A percentile compares a stretch with the other conserved stretches of the same genome.
Conservation (phyloP, 2,888 invertebrate species). For the Mesodorylaimus sp. region DNA sequence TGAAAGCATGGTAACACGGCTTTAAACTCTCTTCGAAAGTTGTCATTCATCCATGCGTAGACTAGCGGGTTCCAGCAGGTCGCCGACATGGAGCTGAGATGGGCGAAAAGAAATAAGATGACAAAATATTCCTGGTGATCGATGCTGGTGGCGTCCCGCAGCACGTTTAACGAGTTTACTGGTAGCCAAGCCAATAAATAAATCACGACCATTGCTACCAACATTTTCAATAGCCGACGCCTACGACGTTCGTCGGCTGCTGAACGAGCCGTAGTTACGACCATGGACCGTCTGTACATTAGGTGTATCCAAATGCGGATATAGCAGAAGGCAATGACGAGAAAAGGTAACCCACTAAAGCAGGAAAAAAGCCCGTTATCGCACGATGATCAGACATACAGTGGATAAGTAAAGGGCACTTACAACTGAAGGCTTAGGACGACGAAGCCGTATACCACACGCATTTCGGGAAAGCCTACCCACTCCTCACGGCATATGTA, state of each 20-base stretch:
- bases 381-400: too few species aligned
- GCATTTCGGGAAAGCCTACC: constrained; percentile 57
- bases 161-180: constrained; percentile 66
- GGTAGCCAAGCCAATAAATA: constrained; percentile 75
- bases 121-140: not conserved
- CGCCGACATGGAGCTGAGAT: constrained; percentile 75
- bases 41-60: constrained; percentile 90
- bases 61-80: constrained; percentile 83
- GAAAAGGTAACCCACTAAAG: too few species aligned
- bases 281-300: not conserved
- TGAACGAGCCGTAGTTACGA: not conserved
- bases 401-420: constrained; percentile 70
- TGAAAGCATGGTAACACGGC: too few species aligned
- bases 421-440: constrained; percentile 80
- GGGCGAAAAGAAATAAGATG: constrained; percentile 68
- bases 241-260: constrained; percentile 73
- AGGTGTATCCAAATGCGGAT: constrained; percentile 57
- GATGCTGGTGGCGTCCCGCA: constrained; percentile 38
- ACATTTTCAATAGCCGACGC: constrained; percentile 77
- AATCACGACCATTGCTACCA: constrained; percentile 85
- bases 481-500: constrained; percentile 47
- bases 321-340: constrained; percentile 79
- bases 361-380: too few species aligned
- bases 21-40: constrained; percentile 76
- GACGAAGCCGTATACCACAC: constrained; percentile 58